Base-by-base conservation (phyloP, 1,140 invertebrate genomes). In the Drosophila aff. region DNA sequence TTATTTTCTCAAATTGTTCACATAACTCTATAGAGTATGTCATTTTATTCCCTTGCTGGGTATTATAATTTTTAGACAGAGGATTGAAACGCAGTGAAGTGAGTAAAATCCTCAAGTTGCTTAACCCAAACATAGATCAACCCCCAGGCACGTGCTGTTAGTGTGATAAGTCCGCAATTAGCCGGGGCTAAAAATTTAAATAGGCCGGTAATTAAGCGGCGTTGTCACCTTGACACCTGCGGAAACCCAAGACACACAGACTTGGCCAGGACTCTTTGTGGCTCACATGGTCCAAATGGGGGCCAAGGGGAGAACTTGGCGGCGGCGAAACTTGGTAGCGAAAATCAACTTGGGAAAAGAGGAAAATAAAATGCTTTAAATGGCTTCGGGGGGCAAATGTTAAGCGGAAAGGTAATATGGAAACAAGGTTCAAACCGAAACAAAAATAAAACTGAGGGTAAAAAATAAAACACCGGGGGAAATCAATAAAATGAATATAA, bases 141-240 rank as follows among this genome's bases (percentile, higher is more conserved):
- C 9, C 23, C 13, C n/a, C 18, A 26, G 15, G 23, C 26, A n/a
- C 38, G 21, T 47, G 59, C 65, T 72, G 67, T 80, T 73, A 83
- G 80, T 50, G 82, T 87, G 80, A 83, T 89, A 86, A 87, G 44
- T 36, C 41, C 9, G 49, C 77, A 81, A 87, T 89, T 89, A 83
- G 72, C 63, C 43, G 16, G 31, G 66, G 15, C 65, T 46, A 36
- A 53, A 77, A 77, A 61, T 77, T 77, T 57, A 77, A 62, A 78
- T 77, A 46, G 74, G 23, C 44, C 76, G 49, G 57, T 77, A 77
- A 77, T 77, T 77, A 77, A 57, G 75, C 75, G 41, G 23, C 49
- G 63, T 57, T 77, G 55, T 68, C 74, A 49, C 63, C 55, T 68
- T 55, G 63, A 77, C 75, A 76, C 62, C 73, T 67, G 36, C 28